Base-by-base conservation (phyloP, 2,888 invertebrate genomes). In the Zaprionus bogoriensis region DNA sequence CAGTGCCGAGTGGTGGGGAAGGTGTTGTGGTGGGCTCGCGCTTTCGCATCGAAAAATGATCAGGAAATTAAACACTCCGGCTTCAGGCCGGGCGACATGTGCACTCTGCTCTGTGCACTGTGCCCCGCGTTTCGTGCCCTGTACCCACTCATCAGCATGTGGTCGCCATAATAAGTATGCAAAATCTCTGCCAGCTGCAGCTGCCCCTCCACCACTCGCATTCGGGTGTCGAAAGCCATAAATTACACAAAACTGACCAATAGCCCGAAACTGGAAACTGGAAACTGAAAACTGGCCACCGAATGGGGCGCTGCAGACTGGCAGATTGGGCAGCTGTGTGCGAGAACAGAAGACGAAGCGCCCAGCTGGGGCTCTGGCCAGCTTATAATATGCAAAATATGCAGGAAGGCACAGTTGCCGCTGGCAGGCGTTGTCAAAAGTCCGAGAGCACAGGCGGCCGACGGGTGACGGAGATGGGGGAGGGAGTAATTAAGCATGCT, bases 61-160 rank as follows among this genome's bases (percentile, higher is more conserved):
- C 88, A 88, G 89, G 88, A 89, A 88, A 89, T 89, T 89, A 89
- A 88, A 87, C 76, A 66, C 28, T 28, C 10, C 5, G 14, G 45
- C 36, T 23, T 25, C 36, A 48, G 7, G 5, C 30, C 4, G 30
- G 12, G 12, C 38, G 6, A 14, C 20, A n/a, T n/a, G 55, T 12
- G 47, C 45, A 36, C 28, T 28, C 4, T 41, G 42, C 32, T 41
- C 39, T 42, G n/a, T n/a, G n/a, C n/a, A n/a, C n/a, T n/a, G n/a
- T n/a, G n/a, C n/a, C n/a, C n/a, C n/a, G n/a, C n/a, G n/a, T n/a
- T n/a, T n/a, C n/a, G n/a, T n/a, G n/a, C 27, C 5, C 10, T 54
- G 42, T 39, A 27, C 51, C 42, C 50, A 61, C 83, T 83, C 80
- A 83, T 86, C 88, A 79, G 87, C 72, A 78, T 77, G 83, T 65